phyloP scores from a whole-genome alignment of 2,113 vertebrate genomes.

The Dolichallabes microphthalmus region DNA sequence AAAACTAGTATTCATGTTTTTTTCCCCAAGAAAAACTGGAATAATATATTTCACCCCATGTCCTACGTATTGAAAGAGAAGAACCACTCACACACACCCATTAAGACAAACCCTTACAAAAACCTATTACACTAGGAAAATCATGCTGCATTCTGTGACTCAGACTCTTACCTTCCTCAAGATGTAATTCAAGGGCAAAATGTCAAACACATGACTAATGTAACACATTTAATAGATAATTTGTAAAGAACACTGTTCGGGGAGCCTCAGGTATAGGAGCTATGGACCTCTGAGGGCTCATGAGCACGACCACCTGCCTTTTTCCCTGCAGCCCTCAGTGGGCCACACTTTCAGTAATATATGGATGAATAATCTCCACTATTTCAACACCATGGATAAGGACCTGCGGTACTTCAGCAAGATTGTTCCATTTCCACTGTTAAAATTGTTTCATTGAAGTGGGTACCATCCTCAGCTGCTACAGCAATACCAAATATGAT shows the following conservation, averaged over 20 bases:
- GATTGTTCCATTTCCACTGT: conserved; percentile 63
- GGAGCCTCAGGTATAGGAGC: conserved; percentile 21
- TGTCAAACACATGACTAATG: conserved; percentile 34
- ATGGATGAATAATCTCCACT: conserved; percentile 32
- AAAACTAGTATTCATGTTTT: not conserved
- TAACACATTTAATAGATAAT: conserved; percentile 24
- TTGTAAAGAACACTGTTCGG: conserved; percentile 13
- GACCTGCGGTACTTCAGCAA: conserved; percentile 48
- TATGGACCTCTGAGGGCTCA: not conserved
- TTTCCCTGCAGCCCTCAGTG: not conserved
- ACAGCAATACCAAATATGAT: not conserved
- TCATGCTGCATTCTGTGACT: not conserved
- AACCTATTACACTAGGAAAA: not conserved
- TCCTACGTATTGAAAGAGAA: not conserved
- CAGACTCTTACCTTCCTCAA: not conserved
- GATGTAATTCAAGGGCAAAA: conserved; percentile 29
- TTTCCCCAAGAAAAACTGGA: not conserved
- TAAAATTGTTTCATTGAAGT: conserved; percentile 62
- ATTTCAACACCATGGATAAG: conserved; percentile 30
- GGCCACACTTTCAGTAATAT: not conserved
- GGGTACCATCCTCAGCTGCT: conserved; percentile 38
- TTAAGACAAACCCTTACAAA: not conserved
- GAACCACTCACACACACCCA: not conserved
- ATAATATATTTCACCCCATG: not conserved
- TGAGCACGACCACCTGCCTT: conserved; percentile 28